Evolutionary conservation across 2,113 vertebrate species (phyloP), one percentile per base, ranked within the genome.

Genomic region (Tragelaphus buxtoni): DNA sequence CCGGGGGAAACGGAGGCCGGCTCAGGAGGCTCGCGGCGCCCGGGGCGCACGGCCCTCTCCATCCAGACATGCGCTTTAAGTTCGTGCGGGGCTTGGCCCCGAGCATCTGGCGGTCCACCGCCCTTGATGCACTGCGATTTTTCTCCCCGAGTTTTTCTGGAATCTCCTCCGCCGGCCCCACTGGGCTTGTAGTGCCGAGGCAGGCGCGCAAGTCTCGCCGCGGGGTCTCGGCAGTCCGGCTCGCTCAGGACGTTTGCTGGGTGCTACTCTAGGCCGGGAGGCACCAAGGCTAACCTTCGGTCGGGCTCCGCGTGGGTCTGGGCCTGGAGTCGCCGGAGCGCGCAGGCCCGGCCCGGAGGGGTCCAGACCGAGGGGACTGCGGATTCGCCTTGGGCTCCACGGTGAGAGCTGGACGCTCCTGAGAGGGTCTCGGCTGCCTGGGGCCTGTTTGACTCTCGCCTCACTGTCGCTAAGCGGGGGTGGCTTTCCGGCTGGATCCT

Each of bases 401-500:
- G 56, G 39, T 42, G 32, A 20, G 42, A 53, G 86, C 42, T 20
- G 28, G 8, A 45, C 8, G 11, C 47, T 45, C 26, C 49, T 0
- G 17, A 20, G 20, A 28, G 13, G 5, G 32, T 32, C 96, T 86
- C 86, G 26, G 96, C 94, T 58, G 30, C 95, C 56, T 88, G 7
- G 97, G 96, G 98, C 97, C 97, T 97, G 96, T 96, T 97, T 96
- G 98, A 97, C 92, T 96, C 95, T 98, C 94, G 92, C 95, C 96
- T 96, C 63, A 86, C 97, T 97, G 97, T 98, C 79, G 97, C 98
- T 74, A 88, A 98, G 97, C 95, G 45, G 80, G 74, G 96, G 96
- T 81, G 97, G 97, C 98, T 98, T 98, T 96, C 95, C 80, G 4
- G 32, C 95, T 88, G n/a, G 32, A 16, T 83, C 55, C 53, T 39